Conservation (phyloP, 2,113 vertebrate species). For the Calcarius ornatus region DNA sequence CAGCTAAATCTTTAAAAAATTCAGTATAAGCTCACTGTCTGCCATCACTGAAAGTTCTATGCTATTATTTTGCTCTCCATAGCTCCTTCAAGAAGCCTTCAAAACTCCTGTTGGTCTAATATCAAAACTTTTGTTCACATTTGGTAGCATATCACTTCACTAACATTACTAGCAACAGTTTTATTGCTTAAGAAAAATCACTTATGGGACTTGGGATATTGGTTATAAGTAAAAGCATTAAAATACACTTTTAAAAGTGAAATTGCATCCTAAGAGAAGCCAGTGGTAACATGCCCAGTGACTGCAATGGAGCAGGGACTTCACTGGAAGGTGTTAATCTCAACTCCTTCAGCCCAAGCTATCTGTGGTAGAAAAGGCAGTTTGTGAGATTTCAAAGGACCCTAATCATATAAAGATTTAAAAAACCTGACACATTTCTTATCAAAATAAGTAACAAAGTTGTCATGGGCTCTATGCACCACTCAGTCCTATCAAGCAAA, state of each 20-base stretch:
- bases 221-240: not conserved
- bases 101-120: not conserved
- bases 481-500: not conserved
- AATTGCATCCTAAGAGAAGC: not conserved
- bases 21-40: not conserved
- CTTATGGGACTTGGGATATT: not conserved
- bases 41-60: not conserved
- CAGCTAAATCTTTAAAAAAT: slow-evolving; percentile 8
- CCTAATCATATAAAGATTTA: rapidly evolving
- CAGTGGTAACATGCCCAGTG: not conserved
- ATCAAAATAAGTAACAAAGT: not conserved
- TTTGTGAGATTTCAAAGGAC: not conserved
- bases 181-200: not conserved
- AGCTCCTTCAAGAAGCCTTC: not conserved
- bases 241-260: not conserved
- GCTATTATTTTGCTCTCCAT: not conserved
- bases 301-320: not conserved
- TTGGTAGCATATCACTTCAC: not conserved
- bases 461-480: not conserved
- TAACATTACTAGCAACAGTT: not conserved
- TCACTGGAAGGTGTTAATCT: not conserved
- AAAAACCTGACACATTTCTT: not conserved
- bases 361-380: not conserved
- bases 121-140: not conserved
- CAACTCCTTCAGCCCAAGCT: not conserved